Percentiles rank a stretch among this genome's conserved stretches.
Evolutionary conservation across 2,888 invertebrate species (phyloP).

Genomic region (Epirrita christyi): DNA sequence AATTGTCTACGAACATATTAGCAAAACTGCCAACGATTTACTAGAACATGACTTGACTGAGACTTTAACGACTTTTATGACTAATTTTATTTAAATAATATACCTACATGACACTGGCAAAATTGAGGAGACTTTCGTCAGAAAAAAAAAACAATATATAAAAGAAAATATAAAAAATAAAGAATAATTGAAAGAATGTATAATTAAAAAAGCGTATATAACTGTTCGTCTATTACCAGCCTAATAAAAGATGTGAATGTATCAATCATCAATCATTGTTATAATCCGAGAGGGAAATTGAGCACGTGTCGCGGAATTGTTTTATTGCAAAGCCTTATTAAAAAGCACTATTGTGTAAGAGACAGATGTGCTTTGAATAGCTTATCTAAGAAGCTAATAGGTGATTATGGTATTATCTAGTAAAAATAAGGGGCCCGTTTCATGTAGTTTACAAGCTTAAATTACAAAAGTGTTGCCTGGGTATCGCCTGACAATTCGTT

Average conservation of each 20-base stretch:
- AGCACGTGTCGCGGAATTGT: slow-evolving; percentile 13
- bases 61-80: no score
- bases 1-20: no score
- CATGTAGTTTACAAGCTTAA: background rate
- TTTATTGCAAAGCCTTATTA: slow-evolving; percentile 14
- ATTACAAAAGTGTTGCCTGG: background rate
- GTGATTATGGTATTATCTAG: background rate
- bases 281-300: slow-evolving; percentile 17
- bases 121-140: no score
- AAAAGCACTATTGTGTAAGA: slow-evolving; percentile 6
- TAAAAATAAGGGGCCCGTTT: background rate
- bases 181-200: no score
- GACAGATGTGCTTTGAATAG: background rate
- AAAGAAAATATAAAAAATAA: no score
- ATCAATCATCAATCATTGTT: slow-evolving; percentile 48
- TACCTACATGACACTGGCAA: no score
- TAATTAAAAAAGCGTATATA: no score
- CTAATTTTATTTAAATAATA: no score
- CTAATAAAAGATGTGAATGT: slow-evolving; percentile 21
- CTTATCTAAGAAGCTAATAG: background rate
- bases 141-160: no score
- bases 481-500: background rate
- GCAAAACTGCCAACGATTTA: no score
- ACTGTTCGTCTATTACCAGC: background rate
- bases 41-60: no score